Evolutionary conservation across 2,113 vertebrate species (phyloP).

Genomic region (Platichthys flesus): DNA sequence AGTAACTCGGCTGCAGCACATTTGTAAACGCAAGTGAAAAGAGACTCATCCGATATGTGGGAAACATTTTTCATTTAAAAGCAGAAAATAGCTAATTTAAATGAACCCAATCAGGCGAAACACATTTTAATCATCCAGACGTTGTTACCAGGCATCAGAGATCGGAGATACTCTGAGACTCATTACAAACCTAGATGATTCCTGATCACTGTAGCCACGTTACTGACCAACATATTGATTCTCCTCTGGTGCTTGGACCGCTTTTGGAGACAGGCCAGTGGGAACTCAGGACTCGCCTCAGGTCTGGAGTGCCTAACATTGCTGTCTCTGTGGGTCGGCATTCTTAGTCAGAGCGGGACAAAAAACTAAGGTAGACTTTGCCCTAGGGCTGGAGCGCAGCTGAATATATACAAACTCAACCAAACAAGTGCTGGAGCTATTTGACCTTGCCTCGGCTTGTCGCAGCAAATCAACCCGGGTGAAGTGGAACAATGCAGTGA

Average conservation of each 20-base stretch:
- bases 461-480: conserved; percentile 22
- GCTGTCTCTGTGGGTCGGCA: conserved; percentile 12
- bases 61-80: too few relatives aligned
- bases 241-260: background rate
- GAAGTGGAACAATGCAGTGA: conserved; percentile 26
- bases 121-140: too few relatives aligned
- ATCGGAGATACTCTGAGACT: too few relatives aligned
- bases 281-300: conserved; percentile 12
- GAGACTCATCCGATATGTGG: too few relatives aligned
- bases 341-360: conserved; percentile 28
- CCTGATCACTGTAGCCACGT: background rate
- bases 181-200: too few relatives aligned
- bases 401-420: conserved; percentile 20
- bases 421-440: conserved; percentile 15
- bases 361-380: conserved; percentile 18
- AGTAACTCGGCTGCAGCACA: too few relatives aligned
- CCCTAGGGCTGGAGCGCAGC: conserved; percentile 16
- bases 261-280: background rate
- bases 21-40: too few relatives aligned
- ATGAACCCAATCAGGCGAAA: too few relatives aligned
- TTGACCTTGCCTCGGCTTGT: conserved; percentile 20
- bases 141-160: too few relatives aligned
- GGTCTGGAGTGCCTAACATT: background rate
- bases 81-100: too few relatives aligned
- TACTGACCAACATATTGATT: background rate